Conservation (phyloP, 2,113 vertebrate genomes). For the Hydropotes inermis region DNA sequence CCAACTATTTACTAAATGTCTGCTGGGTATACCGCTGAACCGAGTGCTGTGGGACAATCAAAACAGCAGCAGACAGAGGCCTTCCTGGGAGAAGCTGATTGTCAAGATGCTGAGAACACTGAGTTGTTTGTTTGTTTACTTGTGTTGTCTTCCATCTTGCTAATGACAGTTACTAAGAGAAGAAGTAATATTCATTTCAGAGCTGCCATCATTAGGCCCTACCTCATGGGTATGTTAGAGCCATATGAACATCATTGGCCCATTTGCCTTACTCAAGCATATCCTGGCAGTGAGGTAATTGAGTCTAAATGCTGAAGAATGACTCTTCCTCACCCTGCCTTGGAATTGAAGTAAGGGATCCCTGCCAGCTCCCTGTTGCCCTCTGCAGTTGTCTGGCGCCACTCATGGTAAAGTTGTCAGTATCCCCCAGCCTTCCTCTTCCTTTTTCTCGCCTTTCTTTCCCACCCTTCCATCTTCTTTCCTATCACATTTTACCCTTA, state of each 20-base stretch:
- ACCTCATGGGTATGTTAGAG: not conserved
- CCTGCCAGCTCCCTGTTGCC: not conserved
- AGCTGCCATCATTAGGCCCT: not conserved
- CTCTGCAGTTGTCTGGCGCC: not conserved
- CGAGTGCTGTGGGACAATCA: constrained; percentile 30
- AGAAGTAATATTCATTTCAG: not conserved
- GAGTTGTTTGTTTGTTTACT: constrained; percentile 4
- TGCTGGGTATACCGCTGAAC: constrained; percentile 50
- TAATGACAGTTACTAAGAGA: constrained; percentile 23
- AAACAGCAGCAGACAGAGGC: constrained; percentile 18
- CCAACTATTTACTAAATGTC: constrained; percentile 65
- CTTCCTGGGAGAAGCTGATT: constrained; percentile 35
- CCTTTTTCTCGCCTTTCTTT: not conserved
- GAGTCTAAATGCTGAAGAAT: not conserved
- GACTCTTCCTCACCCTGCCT: not conserved
- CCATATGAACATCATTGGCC: not conserved
- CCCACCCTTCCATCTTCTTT: not conserved
- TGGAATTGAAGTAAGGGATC: not conserved
- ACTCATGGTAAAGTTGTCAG: not conserved
- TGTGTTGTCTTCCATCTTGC: constrained; percentile 9
- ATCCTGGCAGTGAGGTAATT: not conserved
- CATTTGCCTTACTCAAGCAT: constrained; percentile 2
- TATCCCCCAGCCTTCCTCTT: not conserved
- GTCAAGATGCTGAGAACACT: not conserved
- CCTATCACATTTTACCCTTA: not conserved